Evolutionary conservation across 1,140 invertebrate species (phyloP).

Genomic region (Ctenoplectra terminalis): DNA sequence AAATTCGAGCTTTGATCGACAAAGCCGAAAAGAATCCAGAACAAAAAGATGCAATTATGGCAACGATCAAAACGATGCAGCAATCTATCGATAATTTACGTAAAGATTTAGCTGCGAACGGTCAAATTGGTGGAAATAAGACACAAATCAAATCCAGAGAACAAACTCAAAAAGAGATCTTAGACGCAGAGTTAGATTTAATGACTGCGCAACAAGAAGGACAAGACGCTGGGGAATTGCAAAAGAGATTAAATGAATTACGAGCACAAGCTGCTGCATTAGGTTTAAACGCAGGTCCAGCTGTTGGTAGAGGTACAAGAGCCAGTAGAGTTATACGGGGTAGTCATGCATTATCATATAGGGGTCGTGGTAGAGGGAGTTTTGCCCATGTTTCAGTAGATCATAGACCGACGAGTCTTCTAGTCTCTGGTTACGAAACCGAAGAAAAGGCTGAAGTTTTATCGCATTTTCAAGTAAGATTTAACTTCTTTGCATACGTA

Average conservation of each 20-base stretch:
- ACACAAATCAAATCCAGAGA: conserved; percentile 83
- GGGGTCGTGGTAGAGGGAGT: conserved; percentile 77
- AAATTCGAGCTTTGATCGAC: conserved; percentile 90
- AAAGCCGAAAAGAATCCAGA: conserved; percentile 88
- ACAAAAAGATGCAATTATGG: conserved; percentile 87
- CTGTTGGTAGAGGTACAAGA: conserved; percentile 66
- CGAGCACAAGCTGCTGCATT: conserved; percentile 85
- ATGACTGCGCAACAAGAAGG: conserved; percentile 92
- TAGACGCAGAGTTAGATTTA: conserved; percentile 94
- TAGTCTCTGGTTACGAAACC: conserved; percentile 90
- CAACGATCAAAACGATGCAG: conserved; percentile 90
- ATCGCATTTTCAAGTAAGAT: conserved; percentile 88
- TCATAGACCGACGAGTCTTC: conserved; percentile 90
- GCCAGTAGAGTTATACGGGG: conserved; percentile 72
- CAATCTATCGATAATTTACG: conserved; percentile 90
- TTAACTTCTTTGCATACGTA: background rate
- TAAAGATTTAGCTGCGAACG: conserved; percentile 85
- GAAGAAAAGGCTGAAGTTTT: conserved; percentile 88
- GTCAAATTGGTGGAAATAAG: conserved; percentile 69
- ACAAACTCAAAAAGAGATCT: conserved; percentile 91
- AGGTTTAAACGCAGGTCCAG: conserved; percentile 72
- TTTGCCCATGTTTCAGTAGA: conserved; percentile 88
- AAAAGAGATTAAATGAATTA: conserved; percentile 88
- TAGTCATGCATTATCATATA: conserved; percentile 72
- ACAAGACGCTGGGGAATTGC: conserved; percentile 88